Conservation (phyloP, 2,797 vertebrate genomes). For the Sciurus vulgaris region DNA sequence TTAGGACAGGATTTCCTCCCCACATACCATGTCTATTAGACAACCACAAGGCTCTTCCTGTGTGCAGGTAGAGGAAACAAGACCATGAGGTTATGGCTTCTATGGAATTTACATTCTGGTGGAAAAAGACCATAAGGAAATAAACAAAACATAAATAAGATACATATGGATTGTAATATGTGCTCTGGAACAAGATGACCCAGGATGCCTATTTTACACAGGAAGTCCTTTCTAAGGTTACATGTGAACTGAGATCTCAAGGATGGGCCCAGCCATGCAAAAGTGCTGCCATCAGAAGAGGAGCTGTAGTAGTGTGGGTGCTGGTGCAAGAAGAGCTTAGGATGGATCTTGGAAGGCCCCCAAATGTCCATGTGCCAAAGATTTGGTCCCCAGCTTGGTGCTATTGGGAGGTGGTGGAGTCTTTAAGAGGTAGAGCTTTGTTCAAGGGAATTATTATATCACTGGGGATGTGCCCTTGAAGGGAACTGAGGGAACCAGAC, state of each 20-base stretch:
- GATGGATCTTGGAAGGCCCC: background rate
- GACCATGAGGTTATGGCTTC: background rate
- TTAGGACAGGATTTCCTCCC: background rate
- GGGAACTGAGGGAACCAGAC: no score
- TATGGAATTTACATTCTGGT: background rate
- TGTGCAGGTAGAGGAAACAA: background rate
- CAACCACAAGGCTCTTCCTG: background rate
- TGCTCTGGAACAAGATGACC: background rate
- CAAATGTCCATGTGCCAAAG: background rate
- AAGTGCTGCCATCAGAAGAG: background rate
- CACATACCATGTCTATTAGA: no score
- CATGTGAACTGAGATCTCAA: background rate
- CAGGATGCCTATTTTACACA: background rate
- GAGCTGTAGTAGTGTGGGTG: no score
- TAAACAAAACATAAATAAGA: background rate
- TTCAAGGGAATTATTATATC: background rate
- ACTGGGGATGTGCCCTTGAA: background rate
- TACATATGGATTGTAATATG: background rate
- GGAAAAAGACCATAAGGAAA: background rate
- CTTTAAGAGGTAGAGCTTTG: background rate
- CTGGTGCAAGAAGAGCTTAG: background rate
- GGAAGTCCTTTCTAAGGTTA: background rate
- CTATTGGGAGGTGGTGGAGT: background rate
- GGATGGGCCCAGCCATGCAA: no score
- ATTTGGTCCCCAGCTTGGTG: background rate